Conservation (phyloP, 2,888 invertebrate species). For the Acanthosepion esculentum region DNA sequence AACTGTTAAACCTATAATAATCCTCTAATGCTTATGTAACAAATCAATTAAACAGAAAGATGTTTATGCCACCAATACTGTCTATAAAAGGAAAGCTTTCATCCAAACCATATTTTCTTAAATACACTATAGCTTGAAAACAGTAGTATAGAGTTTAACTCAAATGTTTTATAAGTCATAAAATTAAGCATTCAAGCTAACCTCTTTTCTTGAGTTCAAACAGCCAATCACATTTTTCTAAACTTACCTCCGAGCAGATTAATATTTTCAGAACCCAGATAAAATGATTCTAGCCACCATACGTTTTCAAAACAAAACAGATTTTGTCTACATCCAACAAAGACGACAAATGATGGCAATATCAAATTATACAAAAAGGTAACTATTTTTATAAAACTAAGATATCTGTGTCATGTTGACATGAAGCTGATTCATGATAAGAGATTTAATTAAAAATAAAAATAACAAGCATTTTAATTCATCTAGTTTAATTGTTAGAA, state of each 20-base stretch:
- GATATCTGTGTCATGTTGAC: neutral
- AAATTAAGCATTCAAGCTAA: neutral
- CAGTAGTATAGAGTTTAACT: neutral
- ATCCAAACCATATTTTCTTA: neutral
- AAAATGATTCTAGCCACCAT: neutral
- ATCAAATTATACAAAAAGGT: neutral
- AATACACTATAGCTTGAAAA: neutral
- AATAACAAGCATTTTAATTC: too few relatives aligned
- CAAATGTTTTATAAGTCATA: neutral
- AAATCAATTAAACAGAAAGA: too few relatives aligned
- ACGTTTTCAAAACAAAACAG: neutral
- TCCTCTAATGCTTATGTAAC: too few relatives aligned
- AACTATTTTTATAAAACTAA: neutral
- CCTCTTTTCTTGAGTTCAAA: too few relatives aligned
- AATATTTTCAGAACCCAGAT: neutral
- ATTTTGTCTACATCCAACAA: neutral
- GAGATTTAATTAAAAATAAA: neutral
- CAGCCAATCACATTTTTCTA: neutral
- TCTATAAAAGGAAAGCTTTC: too few relatives aligned
- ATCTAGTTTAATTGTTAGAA: neutral
- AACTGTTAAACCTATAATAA: too few relatives aligned
- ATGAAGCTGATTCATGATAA: neutral
- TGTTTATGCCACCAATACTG: too few relatives aligned
- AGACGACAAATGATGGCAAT: too few relatives aligned
- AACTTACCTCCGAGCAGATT: neutral